Percentiles rank a stretch among this genome's conserved stretches.
These are phyloP conservation scores for Drosophila sechellia DNA, from an alignment of 1,140 invertebrate genomes.

Conservation along the genomic window DNA sequence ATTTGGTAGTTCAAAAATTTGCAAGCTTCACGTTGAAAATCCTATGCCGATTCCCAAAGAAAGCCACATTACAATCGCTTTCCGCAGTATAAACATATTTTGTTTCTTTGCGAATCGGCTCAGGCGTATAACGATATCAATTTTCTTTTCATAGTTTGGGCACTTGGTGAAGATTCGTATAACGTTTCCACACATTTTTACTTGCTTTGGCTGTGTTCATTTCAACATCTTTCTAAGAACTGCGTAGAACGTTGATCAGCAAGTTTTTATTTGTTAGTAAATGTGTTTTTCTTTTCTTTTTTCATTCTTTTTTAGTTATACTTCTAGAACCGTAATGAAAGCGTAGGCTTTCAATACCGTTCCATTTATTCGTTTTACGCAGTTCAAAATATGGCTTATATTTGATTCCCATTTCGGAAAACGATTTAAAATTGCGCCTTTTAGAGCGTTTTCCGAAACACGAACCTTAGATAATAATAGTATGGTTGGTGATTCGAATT, in stretches of 20 bases:
- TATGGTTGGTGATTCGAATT: background rate
- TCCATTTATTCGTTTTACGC: constrained; percentile 8
- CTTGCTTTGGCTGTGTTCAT: constrained; percentile 16
- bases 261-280: constrained; percentile 32
- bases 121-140: constrained; percentile 55
- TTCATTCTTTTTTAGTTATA: constrained; percentile 2
- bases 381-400: constrained; percentile 5
- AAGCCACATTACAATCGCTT: constrained; percentile 4
- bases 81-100: constrained; percentile 21
- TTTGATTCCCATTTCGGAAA: constrained; percentile 40
- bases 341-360: constrained; percentile 9
- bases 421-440: constrained; percentile 30
- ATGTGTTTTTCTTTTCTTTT: constrained; percentile 19
- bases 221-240: constrained; percentile 24
- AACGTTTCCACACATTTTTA: constrained; percentile 57
- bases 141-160: constrained; percentile 9
- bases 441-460: constrained; percentile 37
- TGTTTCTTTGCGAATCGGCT: constrained; percentile 27
- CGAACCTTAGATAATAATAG: background rate
- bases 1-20: background rate
- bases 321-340: constrained; percentile 8
- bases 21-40: background rate
- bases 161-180: constrained; percentile 53
- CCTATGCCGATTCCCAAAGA: constrained; percentile 29
- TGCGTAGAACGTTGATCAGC: constrained; percentile 55